These are phyloP conservation scores for Entomobrya multifasciata DNA, from an alignment of 2,888 invertebrate genomes.

Conservation along the genomic window DNA sequence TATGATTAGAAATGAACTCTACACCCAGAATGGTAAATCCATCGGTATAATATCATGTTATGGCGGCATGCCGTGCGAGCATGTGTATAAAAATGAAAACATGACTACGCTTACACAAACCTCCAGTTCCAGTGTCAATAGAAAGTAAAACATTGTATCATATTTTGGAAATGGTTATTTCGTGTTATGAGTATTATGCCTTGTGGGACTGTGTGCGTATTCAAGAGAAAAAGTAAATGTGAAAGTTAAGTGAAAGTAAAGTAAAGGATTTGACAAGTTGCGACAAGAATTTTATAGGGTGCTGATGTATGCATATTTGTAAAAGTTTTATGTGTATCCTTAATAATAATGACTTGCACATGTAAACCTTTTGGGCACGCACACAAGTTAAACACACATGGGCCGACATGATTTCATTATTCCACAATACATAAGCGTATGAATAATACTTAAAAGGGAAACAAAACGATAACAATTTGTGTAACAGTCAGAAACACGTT, in stretches of 20 bases:
- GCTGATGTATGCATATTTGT: slow-evolving; percentile 14
- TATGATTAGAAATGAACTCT: slow-evolving; percentile 27
- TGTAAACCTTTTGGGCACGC: not conserved
- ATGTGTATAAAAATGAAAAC: slow-evolving; percentile 31
- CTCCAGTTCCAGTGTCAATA: no score
- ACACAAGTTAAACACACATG: not conserved
- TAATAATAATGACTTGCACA: not conserved
- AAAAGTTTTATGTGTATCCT: not conserved
- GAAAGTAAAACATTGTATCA: no score
- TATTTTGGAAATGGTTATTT: no score
- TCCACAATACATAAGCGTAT: no score
- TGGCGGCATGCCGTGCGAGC: not conserved
- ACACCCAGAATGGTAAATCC: slow-evolving; percentile 26
- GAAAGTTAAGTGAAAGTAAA: slow-evolving; percentile 36
- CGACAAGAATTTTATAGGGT: slow-evolving; percentile 10
- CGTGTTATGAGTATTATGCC: no score
- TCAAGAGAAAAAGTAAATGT: not conserved
- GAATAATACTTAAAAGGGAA: no score
- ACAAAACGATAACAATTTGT: no score
- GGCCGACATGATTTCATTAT: no score
- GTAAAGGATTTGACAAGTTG: slow-evolving; percentile 19
- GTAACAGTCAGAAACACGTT: no score
- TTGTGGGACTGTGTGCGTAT: no score
- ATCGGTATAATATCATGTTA: slow-evolving; percentile 18
- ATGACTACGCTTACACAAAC: no score